Evolutionary conservation across 1,140 invertebrate genomes (phyloP).

Genomic region (Pemphigus obesinymphae): DNA sequence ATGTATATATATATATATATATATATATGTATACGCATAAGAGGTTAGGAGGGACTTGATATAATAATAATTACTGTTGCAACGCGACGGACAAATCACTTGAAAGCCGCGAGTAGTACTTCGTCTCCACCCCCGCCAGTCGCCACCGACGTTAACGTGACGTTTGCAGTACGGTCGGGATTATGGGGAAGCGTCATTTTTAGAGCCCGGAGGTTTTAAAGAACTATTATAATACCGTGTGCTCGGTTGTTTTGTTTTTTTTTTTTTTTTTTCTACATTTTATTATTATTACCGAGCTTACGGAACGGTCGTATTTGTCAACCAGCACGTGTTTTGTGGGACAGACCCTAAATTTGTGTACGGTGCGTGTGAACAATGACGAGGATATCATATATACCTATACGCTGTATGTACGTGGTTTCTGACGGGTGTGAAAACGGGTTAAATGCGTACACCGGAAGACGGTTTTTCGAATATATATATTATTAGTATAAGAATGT

Average conservation of each 20-base stretch:
- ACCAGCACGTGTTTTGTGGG: slow-evolving; percentile 8
- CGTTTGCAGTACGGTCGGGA: background rate
- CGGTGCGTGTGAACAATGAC: slow-evolving; percentile 16
- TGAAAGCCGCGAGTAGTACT: background rate
- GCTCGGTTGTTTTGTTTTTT: background rate
- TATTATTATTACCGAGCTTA: background rate
- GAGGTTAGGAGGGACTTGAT: too few species aligned
- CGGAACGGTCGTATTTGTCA: slow-evolving; percentile 11
- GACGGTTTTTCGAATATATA: background rate
- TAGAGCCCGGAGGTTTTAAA: background rate
- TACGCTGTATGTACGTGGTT: too few species aligned
- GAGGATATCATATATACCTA: background rate
- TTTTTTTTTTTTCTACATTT: background rate
- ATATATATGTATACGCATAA: background rate
- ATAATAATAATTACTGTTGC: background rate
- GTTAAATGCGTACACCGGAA: background rate
- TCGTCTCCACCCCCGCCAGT: background rate
- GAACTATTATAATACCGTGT: too few species aligned
- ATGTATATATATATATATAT: too few species aligned
- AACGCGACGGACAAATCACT: slow-evolving; percentile 9
- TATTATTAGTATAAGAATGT: background rate
- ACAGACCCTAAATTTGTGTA: background rate
- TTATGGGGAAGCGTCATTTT: background rate
- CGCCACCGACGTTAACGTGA: slow-evolving; percentile 13
- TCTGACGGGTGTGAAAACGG: slow-evolving; percentile 2